phyloP scores from a whole-genome alignment of 2,888 invertebrate species.

The Peribatodes rhomboidaria region DNA sequence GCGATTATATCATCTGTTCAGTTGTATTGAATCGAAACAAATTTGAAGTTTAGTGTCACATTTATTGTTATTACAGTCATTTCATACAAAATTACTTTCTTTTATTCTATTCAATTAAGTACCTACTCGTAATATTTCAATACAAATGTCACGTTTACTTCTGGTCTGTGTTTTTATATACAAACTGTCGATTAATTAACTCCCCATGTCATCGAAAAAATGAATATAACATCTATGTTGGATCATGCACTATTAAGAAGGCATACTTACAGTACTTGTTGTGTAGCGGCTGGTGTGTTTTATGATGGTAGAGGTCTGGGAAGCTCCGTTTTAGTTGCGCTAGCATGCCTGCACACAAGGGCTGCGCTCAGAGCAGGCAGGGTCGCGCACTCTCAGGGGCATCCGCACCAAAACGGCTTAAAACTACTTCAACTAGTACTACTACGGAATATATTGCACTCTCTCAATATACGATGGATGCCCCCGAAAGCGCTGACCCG shows the following conservation, averaged over 20 bases:
- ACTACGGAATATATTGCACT: neutral
- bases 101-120: too few species aligned
- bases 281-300: conserved; percentile 92
- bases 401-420: neutral
- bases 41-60: neutral
- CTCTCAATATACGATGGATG: conserved; percentile 11
- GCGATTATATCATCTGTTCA: neutral
- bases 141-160: neutral
- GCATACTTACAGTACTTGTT: conserved; percentile 89
- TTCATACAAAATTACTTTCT: too few species aligned
- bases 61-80: too few species aligned
- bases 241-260: conserved; percentile 72
- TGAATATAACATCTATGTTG: conserved; percentile 46
- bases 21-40: neutral
- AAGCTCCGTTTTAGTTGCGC: conserved; percentile 95
- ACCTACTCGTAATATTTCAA: neutral
- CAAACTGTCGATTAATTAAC: neutral
- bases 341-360: conserved; percentile 93
- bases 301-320: conserved; percentile 93
- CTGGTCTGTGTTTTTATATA: neutral
- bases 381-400: conserved; percentile 59
- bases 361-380: conserved; percentile 83
- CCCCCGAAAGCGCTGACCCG: conserved; percentile 62
- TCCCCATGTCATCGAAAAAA: conserved; percentile 4
- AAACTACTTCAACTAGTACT: conserved; percentile 1